Base-by-base conservation (phyloP, 1,140 invertebrate species). In the Goniozus legneri region DNA sequence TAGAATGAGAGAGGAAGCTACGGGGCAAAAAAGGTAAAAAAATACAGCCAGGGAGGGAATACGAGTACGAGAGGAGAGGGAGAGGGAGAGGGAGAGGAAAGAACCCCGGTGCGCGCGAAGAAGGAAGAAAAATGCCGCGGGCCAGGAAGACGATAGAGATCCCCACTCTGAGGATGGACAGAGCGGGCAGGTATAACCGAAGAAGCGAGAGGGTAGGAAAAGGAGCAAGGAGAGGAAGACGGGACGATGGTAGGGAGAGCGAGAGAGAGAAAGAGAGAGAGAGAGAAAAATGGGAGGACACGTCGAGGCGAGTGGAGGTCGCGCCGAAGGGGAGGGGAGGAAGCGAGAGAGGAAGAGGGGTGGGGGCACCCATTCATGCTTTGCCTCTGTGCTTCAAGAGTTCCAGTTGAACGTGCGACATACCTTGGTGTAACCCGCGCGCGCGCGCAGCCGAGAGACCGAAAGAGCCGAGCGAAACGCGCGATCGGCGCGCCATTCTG, bases 291-390 rank as follows among this genome's bases (percentile, higher is more conserved):
- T 40, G 35, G 18, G 8, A 31, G 12, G 37, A 32, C 15, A 13
- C 22, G 35, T 10, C 32, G 35, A 39, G 38, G 15, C 43, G 47
- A 48, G 40, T 44, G 33, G 44, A 53, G 39, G 34, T 33, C 20
- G 36, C 38, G 43, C 20, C 20, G 8, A 20, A 36, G 35, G 35
- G 47, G 51, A 44, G 37, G 30, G 54, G 42, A 43, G 44, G 33
- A n/a, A 43, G 51, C 31, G 20, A 48, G 39, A 42, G 42, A 50
- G 41, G 48, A 50, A 32, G 19, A 41, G 31, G 40, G 56, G 67
- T 67, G 71, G 71, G 71, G 67, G 68, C 58, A 70, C 66, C 69
- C 71, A 76, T 75, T 76, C 73, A 76, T 76, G 67, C 64, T 74
- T 75, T 72, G 67, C 64, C 68, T 69, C 63, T 65, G 65, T n/a